phyloP scores from a whole-genome alignment of 2,113 vertebrate species.

The Burhinus oedicnemus region DNA sequence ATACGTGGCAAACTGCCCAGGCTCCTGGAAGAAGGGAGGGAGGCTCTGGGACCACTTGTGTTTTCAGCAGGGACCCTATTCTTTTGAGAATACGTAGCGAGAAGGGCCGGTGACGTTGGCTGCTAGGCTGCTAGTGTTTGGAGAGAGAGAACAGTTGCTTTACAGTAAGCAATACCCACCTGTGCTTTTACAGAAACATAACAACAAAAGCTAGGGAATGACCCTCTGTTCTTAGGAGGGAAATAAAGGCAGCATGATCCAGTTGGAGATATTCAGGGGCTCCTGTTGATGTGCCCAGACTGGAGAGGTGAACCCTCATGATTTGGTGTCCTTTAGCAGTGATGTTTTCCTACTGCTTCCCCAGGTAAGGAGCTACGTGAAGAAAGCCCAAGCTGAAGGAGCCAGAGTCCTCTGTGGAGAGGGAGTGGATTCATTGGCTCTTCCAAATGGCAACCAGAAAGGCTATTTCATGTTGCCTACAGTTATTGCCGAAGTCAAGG shows the following conservation, averaged over 20 bases:
- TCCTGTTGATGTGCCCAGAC: background rate
- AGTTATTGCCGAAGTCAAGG: conserved; percentile 83
- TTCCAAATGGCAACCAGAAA: conserved; percentile 76
- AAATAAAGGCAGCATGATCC: background rate
- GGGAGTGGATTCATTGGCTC: conserved; percentile 82
- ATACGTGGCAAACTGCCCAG: background rate
- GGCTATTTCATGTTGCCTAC: conserved; percentile 96
- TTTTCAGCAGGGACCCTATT: background rate
- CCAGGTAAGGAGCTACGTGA: conserved; percentile 88
- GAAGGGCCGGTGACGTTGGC: background rate
- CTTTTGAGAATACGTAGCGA: background rate
- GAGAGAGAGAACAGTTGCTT: background rate
- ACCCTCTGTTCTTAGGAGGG: background rate
- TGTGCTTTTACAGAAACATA: background rate
- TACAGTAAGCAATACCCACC: background rate
- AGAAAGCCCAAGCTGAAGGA: conserved; percentile 84
- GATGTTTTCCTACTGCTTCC: background rate
- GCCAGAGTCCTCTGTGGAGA: conserved; percentile 90
- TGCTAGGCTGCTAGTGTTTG: background rate
- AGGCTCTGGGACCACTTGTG: background rate
- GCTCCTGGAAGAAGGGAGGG: background rate
- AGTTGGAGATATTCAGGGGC: background rate
- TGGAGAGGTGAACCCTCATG: background rate
- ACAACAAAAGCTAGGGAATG: background rate
- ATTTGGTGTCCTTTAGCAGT: background rate